These are phyloP conservation scores for Ascaphus truei DNA, from an alignment of 2,113 vertebrate species.

Conservation along the genomic window DNA sequence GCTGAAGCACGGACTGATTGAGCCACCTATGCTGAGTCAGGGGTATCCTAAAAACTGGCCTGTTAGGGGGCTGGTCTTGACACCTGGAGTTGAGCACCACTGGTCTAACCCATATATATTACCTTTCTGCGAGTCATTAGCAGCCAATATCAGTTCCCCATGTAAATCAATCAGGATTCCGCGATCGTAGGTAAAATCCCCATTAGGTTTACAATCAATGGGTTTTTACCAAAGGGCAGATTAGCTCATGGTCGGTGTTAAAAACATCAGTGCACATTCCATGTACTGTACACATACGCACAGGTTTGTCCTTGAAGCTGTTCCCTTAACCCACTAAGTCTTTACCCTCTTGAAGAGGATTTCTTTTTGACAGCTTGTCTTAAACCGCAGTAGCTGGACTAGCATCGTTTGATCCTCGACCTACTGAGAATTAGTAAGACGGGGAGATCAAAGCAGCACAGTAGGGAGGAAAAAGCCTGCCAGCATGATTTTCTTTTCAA, in stretches of 20 bases:
- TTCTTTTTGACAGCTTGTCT: constrained; percentile 28
- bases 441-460: constrained; percentile 18
- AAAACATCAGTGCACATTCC: background rate
- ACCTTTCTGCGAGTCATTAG: too few species aligned
- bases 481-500: background rate
- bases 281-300: background rate
- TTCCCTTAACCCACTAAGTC: background rate
- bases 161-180: too few species aligned
- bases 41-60: too few species aligned
- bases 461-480: background rate
- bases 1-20: too few species aligned
- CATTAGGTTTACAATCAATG: too few species aligned
- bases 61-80: too few species aligned
- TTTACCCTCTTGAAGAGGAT: background rate
- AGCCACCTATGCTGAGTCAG: too few species aligned
- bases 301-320: constrained; percentile 10
- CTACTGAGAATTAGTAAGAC: constrained; percentile 17
- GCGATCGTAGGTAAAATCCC: too few species aligned
- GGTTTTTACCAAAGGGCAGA: too few species aligned
- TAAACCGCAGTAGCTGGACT: background rate
- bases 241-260: background rate
- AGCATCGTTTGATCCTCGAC: constrained; percentile 15
- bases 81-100: too few species aligned
- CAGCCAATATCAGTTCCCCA: too few species aligned
- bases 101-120: too few species aligned